Conservation (phyloP, 2,888 invertebrate genomes). For the Xanthia togata region DNA sequence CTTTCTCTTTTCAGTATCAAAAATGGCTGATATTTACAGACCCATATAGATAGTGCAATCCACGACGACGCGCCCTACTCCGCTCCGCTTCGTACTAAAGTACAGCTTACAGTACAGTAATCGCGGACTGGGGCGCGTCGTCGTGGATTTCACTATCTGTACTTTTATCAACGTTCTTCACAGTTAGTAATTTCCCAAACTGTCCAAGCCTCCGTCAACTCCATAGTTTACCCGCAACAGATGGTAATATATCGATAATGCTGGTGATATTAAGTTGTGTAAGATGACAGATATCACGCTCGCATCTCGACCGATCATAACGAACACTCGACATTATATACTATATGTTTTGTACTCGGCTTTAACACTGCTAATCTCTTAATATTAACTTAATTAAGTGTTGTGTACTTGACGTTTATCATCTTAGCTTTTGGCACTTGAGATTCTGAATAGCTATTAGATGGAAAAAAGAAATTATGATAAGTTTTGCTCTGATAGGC, state of each 20-base stretch:
- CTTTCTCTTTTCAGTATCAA: background rate
- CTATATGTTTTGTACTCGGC: conserved; percentile 59
- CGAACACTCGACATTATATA: conserved; percentile 50
- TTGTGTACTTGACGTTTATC: conserved; percentile 28
- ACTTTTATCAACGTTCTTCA: background rate
- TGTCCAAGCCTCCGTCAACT: background rate
- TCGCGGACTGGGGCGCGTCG: no score
- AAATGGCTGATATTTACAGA: no score
- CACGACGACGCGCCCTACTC: no score
- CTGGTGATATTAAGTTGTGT: conserved; percentile 86
- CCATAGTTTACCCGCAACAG: conserved; percentile 66
- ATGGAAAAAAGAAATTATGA: background rate
- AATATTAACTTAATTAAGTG: conserved; percentile 50
- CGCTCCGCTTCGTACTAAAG: no score
- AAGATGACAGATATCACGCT: conserved; percentile 78
- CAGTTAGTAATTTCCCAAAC: conserved; percentile 40
- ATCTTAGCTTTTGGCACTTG: conserved; percentile 23
- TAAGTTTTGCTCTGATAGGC: background rate
- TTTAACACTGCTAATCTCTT: conserved; percentile 61
- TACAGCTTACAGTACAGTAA: no score
- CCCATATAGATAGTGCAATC: no score
- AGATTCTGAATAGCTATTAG: background rate
- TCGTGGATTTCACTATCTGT: no score
- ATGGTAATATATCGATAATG: conserved; percentile 82
- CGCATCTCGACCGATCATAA: conserved; percentile 68